Conservation (phyloP, 1,140 invertebrate species). For the Drosophila murphyi region DNA sequence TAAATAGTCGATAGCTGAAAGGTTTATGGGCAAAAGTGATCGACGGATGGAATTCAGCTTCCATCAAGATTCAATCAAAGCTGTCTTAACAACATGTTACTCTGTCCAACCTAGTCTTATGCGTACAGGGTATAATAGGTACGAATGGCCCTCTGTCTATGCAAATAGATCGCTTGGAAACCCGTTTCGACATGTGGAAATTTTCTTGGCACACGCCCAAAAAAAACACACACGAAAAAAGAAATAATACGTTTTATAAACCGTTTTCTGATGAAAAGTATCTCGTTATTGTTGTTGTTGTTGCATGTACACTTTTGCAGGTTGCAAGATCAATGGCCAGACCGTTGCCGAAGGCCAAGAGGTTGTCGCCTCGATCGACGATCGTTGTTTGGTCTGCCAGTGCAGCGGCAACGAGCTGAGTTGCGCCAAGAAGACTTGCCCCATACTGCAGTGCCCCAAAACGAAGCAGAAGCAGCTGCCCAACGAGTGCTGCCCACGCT, state of each 20-base stretch:
- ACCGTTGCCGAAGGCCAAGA: conserved; percentile 89
- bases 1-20: too few relatives aligned
- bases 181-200: conserved; percentile 74
- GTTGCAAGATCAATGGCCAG: conserved; percentile 91
- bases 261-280: conserved; percentile 38
- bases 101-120: conserved; percentile 3
- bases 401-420: conserved; percentile 91
- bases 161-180: conserved; percentile 71
- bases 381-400: conserved; percentile 94
- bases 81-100: too few relatives aligned
- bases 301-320: conserved; percentile 84
- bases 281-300: conserved; percentile 19
- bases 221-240: conserved; percentile 30
- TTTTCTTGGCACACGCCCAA: conserved; percentile 72
- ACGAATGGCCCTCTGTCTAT: conserved; percentile 53
- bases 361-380: conserved; percentile 90
- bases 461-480: conserved; percentile 88
- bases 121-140: conserved; percentile 32
- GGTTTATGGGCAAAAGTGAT: too few relatives aligned
- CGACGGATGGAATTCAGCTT: too few relatives aligned
- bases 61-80: too few relatives aligned
- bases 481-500: conserved; percentile 94
- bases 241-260: conserved; percentile 38
- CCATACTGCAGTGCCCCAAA: conserved; percentile 91
- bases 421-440: conserved; percentile 93